These are phyloP conservation scores for Didymodactylos carnosus DNA, from an alignment of 2,888 invertebrate species.

Conservation along the genomic window DNA sequence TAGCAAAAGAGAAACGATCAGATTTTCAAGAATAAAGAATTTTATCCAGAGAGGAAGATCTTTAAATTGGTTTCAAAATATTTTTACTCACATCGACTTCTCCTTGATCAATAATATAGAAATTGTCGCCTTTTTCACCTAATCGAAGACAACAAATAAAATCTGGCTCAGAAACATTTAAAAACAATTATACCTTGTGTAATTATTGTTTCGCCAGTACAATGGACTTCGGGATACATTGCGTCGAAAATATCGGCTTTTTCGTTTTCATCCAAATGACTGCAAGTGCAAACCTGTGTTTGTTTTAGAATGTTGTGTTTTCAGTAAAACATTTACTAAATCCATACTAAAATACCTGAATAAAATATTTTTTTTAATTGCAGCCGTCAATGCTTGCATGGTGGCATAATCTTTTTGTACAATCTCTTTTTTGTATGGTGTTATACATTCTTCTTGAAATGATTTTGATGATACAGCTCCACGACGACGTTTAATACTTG, in stretches of 20 bases:
- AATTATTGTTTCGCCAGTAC: slow-evolving; percentile 82
- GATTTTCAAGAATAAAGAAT: background rate
- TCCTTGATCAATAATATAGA: slow-evolving; percentile 92
- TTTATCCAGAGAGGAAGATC: background rate
- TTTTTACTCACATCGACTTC: slow-evolving; percentile 53
- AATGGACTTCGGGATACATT: slow-evolving; percentile 89
- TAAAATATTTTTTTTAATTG: slow-evolving; percentile 88
- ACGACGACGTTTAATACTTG: slow-evolving; percentile 46
- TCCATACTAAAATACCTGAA: slow-evolving; percentile 47
- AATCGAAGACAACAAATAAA: too few species aligned
- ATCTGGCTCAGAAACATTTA: too few species aligned
- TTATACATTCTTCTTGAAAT: slow-evolving; percentile 88
- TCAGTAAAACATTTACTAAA: background rate
- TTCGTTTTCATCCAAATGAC: slow-evolving; percentile 90
- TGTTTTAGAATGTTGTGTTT: background rate
- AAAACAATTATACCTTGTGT: too few species aligned
- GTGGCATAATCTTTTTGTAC: slow-evolving; percentile 97
- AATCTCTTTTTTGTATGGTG: slow-evolving; percentile 78
- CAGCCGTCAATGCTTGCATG: slow-evolving; percentile 87
- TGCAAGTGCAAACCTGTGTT: slow-evolving; percentile 25
- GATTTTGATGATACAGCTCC: slow-evolving; percentile 97
- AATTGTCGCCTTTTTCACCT: slow-evolving; percentile 97
- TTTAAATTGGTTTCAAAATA: background rate
- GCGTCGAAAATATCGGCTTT: slow-evolving; percentile 85
- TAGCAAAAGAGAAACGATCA: too few species aligned